phyloP scores from a whole-genome alignment of 2,888 invertebrate genomes.

The Catocala nupta region DNA sequence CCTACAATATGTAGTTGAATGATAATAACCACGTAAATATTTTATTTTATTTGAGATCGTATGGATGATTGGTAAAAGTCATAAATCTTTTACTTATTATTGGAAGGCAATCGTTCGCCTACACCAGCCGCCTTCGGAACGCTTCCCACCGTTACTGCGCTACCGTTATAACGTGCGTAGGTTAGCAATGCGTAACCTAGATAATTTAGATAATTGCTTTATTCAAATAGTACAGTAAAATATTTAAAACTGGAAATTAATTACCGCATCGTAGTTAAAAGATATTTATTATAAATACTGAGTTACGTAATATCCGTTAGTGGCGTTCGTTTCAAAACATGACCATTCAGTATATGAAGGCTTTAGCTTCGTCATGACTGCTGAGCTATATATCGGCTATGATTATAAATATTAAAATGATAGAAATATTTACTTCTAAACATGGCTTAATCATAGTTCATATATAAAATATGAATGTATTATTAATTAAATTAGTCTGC shows the following conservation, averaged over 20 bases:
- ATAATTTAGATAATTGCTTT: slow-evolving; percentile 36
- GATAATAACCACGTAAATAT: too few species aligned
- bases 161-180: slow-evolving; percentile 31
- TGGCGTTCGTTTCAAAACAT: too few species aligned
- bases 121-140: slow-evolving; percentile 27
- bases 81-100: slow-evolving; percentile 26
- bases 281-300: background rate
- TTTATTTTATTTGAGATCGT: too few species aligned
- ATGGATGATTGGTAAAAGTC: background rate
- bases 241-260: slow-evolving; percentile 32
- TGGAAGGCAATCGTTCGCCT: slow-evolving; percentile 31
- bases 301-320: background rate
- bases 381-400: too few species aligned
- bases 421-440: too few species aligned
- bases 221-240: slow-evolving; percentile 26
- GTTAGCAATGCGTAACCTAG: slow-evolving; percentile 33
- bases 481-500: too few species aligned
- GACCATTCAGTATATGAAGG: too few species aligned
- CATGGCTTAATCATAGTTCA: too few species aligned
- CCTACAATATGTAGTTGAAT: too few species aligned
- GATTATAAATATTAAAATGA: too few species aligned
- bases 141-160: slow-evolving; percentile 15
- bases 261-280: slow-evolving; percentile 18
- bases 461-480: too few species aligned
- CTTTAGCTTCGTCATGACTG: too few species aligned